Percentiles rank a stretch among this genome's conserved stretches.
These are phyloP conservation scores for Rhinophrynus dorsalis DNA, from an alignment of 2,797 vertebrate genomes.

Conservation along the genomic window DNA sequence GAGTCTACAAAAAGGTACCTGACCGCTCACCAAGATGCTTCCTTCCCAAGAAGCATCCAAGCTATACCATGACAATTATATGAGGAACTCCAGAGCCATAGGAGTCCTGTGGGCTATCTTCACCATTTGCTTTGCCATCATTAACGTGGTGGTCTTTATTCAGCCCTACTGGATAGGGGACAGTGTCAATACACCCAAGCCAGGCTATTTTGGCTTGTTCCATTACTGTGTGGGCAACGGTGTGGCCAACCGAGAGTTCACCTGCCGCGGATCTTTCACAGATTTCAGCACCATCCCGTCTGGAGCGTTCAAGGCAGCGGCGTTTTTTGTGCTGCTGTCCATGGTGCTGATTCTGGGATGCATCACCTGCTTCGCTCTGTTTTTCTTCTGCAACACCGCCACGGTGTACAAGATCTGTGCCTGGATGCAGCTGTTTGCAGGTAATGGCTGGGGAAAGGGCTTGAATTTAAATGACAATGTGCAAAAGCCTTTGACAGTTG, in stretches of 20 bases:
- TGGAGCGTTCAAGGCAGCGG: slow-evolving; percentile 90
- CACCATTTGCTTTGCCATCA: slow-evolving; percentile 97
- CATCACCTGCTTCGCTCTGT: slow-evolving; percentile 93
- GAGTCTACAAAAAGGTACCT: neutral
- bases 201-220: slow-evolving; percentile 94
- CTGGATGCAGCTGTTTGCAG: slow-evolving; percentile 97
- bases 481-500: too few relatives aligned
- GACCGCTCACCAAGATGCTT: slow-evolving; percentile 75
- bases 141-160: slow-evolving; percentile 97
- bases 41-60: slow-evolving; percentile 92
- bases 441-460: slow-evolving; percentile 62
- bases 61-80: slow-evolving; percentile 94
- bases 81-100: slow-evolving; percentile 93
- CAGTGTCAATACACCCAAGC: slow-evolving; percentile 91
- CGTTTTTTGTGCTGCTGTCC: slow-evolving; percentile 94
- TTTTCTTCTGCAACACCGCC: slow-evolving; percentile 98
- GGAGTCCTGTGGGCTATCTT: slow-evolving; percentile 96
- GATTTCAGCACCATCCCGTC: slow-evolving; percentile 94
- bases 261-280: slow-evolving; percentile 89
- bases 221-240: slow-evolving; percentile 92
- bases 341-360: slow-evolving; percentile 96
- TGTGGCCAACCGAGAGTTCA: slow-evolving; percentile 84
- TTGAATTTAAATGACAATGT: too few relatives aligned
- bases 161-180: slow-evolving; percentile 97
- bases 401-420: slow-evolving; percentile 98